Percentiles rank a stretch among this genome's conserved stretches.
These are phyloP conservation scores for Meiosimyza platycephala DNA, from an alignment of 2,888 invertebrate genomes.

Conservation along the genomic window DNA sequence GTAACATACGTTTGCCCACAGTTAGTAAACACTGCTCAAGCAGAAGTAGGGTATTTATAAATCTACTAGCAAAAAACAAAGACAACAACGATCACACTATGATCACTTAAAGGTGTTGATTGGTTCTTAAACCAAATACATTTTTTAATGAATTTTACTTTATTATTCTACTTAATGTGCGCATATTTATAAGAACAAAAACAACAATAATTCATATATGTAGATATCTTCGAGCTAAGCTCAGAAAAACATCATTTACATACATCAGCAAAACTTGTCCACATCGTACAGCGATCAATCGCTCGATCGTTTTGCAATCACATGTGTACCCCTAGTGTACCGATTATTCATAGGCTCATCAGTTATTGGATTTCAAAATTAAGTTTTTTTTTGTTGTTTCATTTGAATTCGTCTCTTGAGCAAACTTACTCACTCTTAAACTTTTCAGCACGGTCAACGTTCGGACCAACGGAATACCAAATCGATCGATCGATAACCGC, in stretches of 20 bases:
- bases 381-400: neutral
- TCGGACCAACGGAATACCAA: neutral
- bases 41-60: too few relatives aligned
- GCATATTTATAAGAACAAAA: constrained; percentile 19
- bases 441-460: constrained; percentile 1
- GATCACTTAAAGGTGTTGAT: neutral
- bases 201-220: neutral
- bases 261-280: constrained; percentile 32
- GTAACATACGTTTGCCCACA: too few relatives aligned
- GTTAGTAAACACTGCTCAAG: too few relatives aligned
- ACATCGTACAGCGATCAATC: neutral
- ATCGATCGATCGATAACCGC: constrained; percentile 19
- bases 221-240: constrained; percentile 14
- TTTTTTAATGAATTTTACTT: constrained; percentile 4
- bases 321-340: neutral
- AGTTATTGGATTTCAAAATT: constrained; percentile 26
- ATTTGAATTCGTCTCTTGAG: constrained; percentile 22
- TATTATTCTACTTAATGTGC: constrained; percentile 8
- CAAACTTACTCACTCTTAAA: constrained; percentile 4
- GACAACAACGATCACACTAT: neutral
- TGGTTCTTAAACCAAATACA: constrained; percentile 30
- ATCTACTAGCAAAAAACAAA: neutral
- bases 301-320: constrained; percentile 16
- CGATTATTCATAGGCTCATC: constrained; percentile 24
- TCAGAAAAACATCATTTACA: constrained; percentile 31